A percentile compares a stretch with the other conserved stretches of the same genome.
phyloP scores from a whole-genome alignment of 2,888 invertebrate species.

The Entomobrya proxima region DNA sequence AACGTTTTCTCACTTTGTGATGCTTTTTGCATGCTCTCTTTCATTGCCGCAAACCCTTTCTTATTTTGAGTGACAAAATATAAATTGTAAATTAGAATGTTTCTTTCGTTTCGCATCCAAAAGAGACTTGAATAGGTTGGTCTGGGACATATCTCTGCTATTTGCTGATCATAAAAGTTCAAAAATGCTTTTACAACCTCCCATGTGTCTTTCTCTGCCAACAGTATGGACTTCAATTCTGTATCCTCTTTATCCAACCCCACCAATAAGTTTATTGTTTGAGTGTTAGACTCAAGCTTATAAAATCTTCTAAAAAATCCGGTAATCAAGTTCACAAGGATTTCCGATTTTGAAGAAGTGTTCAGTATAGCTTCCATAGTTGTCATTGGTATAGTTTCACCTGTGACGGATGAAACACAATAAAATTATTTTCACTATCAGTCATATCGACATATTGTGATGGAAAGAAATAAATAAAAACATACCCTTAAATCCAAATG shows the following conservation, averaged over 20 bases:
- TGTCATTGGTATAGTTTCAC: background rate
- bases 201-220: background rate
- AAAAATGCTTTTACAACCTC: background rate
- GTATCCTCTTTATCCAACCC: background rate
- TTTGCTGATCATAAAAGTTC: background rate
- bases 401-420: too few species aligned
- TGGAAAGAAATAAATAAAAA: background rate
- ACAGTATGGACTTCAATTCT: background rate
- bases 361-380: background rate
- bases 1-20: background rate
- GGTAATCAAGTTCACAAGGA: slow-evolving; percentile 4
- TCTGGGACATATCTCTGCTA: background rate
- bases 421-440: background rate
- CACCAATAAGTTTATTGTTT: background rate
- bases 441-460: background rate
- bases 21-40: background rate
- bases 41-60: background rate
- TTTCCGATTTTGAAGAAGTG: background rate
- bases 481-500: slow-evolving; percentile 18
- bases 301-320: background rate
- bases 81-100: background rate
- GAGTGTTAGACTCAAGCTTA: background rate
- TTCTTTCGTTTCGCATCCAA: background rate
- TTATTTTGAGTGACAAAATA: background rate
- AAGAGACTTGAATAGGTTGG: background rate